A percentile compares a stretch with the other conserved stretches of the same genome.
Evolutionary conservation across 2,888 invertebrate species (phyloP).

Genomic region (Agriopis leucophaearia): DNA sequence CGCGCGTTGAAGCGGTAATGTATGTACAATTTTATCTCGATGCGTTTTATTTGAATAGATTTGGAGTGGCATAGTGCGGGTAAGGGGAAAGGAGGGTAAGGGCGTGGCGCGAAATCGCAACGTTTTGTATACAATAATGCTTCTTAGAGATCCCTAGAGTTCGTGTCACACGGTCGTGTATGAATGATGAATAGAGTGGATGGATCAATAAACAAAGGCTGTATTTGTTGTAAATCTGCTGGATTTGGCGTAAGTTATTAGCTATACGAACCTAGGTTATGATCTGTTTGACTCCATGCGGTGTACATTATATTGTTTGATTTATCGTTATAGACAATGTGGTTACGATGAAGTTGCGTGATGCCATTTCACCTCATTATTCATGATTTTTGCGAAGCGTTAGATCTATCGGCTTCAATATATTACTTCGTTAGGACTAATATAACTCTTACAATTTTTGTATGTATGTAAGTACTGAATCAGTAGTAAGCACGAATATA

Average conservation of each 20-base stretch:
- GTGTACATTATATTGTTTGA: not conserved
- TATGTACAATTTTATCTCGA: slow-evolving; percentile 42
- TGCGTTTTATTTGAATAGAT: slow-evolving; percentile 35
- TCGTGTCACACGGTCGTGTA: slow-evolving; percentile 36
- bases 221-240: slow-evolving; percentile 7
- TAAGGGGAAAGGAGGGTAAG: slow-evolving; percentile 37
- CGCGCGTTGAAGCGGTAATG: slow-evolving; percentile 46
- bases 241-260: slow-evolving; percentile 4
- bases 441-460: no score
- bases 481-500: no score
- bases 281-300: not conserved
- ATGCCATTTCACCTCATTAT: not conserved
- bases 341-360: not conserved
- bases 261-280: not conserved
- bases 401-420: no score
- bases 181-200: slow-evolving; percentile 23
- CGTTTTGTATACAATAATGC: slow-evolving; percentile 73
- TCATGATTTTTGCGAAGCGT: no score
- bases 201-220: slow-evolving; percentile 25
- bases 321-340: not conserved
- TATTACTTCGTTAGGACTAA: no score
- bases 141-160: slow-evolving; percentile 42
- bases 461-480: no score
- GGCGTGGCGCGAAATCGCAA: slow-evolving; percentile 63
- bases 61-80: slow-evolving; percentile 34